These are phyloP conservation scores for Sitobion miscanthi DNA, from an alignment of 1,140 invertebrate species.

Conservation along the genomic window DNA sequence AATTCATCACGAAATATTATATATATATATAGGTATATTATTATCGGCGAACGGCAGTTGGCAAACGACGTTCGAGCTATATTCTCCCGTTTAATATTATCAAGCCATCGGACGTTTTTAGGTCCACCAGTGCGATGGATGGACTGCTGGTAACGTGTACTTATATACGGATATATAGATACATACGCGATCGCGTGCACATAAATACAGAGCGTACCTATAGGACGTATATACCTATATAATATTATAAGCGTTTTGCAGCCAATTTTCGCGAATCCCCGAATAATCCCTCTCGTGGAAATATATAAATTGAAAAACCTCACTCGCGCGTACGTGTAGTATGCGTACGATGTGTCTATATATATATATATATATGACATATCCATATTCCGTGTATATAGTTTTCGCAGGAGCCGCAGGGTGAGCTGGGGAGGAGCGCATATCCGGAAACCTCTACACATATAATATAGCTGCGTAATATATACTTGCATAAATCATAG, in stretches of 20 bases:
- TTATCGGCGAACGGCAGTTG: not conserved
- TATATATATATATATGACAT: not conserved
- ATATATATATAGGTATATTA: not conserved
- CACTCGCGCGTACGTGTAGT: not conserved
- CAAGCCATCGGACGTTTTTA: not conserved
- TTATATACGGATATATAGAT: not conserved
- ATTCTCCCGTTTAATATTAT: not conserved
- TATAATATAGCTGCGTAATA: constrained; percentile 21
- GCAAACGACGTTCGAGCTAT: not conserved
- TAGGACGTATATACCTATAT: not conserved
- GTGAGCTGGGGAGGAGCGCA: not conserved
- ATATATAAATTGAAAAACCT: constrained; percentile 46
- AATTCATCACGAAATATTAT: not conserved
- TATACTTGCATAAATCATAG: constrained; percentile 55
- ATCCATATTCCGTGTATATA: not conserved
- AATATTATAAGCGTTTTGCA: not conserved
- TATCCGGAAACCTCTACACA: constrained; percentile 40
- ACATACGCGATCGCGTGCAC: not conserved
- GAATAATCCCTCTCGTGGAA: not conserved
- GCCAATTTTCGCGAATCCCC: constrained; percentile 19
- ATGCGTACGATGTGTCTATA: not conserved
- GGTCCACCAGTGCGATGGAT: not conserved
- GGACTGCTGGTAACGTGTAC: not conserved
- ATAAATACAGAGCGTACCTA: not conserved
- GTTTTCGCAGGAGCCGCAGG: not conserved